Evolutionary conservation across 1,140 invertebrate species (phyloP).

Genomic region (Lepidurus couesii): DNA sequence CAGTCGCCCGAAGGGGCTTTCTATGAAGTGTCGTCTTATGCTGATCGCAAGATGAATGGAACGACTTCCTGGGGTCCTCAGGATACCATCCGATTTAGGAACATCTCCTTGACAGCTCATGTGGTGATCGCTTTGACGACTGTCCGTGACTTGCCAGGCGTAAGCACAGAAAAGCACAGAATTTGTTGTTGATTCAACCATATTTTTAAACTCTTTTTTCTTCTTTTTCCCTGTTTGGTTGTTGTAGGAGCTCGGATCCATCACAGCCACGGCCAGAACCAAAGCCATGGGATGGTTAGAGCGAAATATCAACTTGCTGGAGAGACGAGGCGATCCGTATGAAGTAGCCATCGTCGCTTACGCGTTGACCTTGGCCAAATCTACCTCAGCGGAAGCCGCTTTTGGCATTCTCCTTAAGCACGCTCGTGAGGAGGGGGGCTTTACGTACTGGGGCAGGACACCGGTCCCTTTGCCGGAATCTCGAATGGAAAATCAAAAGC

Average conservation of each 20-base stretch:
- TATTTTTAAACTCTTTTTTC: slow-evolving; percentile 34
- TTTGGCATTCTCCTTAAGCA: slow-evolving; percentile 64
- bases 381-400: slow-evolving; percentile 70
- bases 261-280: slow-evolving; percentile 54
- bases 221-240: slow-evolving; percentile 31
- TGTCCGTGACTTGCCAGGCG: slow-evolving; percentile 72
- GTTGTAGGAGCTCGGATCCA: slow-evolving; percentile 58
- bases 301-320: slow-evolving; percentile 67
- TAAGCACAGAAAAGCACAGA: slow-evolving; percentile 43
- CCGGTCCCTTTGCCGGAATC: slow-evolving; percentile 66
- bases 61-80: slow-evolving; percentile 52
- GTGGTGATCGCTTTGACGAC: slow-evolving; percentile 75
- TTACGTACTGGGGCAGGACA: slow-evolving; percentile 77
- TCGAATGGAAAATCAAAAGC: slow-evolving; percentile 84
- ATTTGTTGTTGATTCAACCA: slow-evolving; percentile 20
- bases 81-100: slow-evolving; percentile 56
- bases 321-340: slow-evolving; percentile 64
- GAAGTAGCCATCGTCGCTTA: slow-evolving; percentile 82
- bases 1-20: slow-evolving; percentile 74
- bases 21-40: slow-evolving; percentile 73
- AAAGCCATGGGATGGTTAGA: slow-evolving; percentile 75
- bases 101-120: slow-evolving; percentile 82
- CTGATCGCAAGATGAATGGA: slow-evolving; percentile 77
- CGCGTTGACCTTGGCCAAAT: slow-evolving; percentile 71
- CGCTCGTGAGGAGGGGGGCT: slow-evolving; percentile 63